A percentile compares a stretch with the other conserved stretches of the same genome.
phyloP scores from a whole-genome alignment of 2,113 vertebrate genomes.

The Gallinago paraguaiae region DNA sequence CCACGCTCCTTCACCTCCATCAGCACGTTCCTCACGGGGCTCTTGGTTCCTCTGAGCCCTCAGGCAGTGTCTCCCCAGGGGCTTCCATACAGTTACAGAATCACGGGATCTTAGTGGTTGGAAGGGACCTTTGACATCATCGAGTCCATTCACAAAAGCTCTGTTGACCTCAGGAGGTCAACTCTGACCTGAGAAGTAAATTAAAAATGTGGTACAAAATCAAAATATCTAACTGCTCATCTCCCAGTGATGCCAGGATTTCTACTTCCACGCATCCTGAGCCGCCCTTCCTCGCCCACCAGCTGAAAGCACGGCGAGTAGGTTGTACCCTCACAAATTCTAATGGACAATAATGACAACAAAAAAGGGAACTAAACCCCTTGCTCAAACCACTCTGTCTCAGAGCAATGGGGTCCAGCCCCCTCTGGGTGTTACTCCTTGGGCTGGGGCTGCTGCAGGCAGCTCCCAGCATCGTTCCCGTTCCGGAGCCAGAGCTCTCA shows the following conservation, averaged over 20 bases:
- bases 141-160: neutral
- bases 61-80: neutral
- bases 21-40: rapidly evolving
- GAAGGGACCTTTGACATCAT: no score
- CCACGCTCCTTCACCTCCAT: rapidly evolving
- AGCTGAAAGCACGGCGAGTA: neutral
- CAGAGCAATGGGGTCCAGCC: rapidly evolving
- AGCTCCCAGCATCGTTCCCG: neutral
- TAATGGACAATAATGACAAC: neutral
- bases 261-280: neutral
- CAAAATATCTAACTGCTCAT: neutral
- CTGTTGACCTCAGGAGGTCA: neutral
- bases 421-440: rapidly evolving
- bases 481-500: neutral
- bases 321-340: neutral
- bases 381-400: rapidly evolving
- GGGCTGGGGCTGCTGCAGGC: neutral
- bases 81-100: neutral
- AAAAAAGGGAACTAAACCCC: neutral
- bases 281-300: neutral
- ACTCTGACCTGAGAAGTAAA: neutral
- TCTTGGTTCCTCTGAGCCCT: neutral
- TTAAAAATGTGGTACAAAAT: neutral
- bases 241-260: rapidly evolving
- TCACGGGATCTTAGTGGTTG: no score